phyloP scores from a whole-genome alignment of 2,888 invertebrate genomes.

The Heliconius ismenius region DNA sequence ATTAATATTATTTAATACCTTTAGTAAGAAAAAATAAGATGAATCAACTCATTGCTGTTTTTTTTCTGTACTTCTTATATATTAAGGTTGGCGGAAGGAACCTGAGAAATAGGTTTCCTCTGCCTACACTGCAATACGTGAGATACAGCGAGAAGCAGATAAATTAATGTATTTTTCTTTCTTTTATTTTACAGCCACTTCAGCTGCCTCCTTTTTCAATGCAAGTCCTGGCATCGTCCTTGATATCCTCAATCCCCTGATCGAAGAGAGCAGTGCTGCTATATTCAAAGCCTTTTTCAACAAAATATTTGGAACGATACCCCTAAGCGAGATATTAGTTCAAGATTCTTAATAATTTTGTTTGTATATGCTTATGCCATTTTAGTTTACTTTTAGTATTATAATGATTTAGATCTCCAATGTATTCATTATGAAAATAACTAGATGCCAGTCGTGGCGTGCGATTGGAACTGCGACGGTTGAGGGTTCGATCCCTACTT shows the following conservation, averaged over 20 bases:
- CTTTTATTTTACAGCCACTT: conserved; percentile 76
- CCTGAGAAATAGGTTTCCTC: too few relatives aligned
- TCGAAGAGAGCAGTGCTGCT: conserved; percentile 84
- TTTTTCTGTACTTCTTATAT: too few relatives aligned
- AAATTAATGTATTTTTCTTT: neutral
- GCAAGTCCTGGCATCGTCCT: conserved; percentile 84
- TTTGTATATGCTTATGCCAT: neutral
- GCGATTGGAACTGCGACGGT: too few relatives aligned
- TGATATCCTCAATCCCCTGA: conserved; percentile 86
- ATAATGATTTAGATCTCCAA: conserved; percentile 5
- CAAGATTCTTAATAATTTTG: conserved; percentile 50
- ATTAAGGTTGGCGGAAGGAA: too few relatives aligned
- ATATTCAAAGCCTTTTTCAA: conserved; percentile 83
- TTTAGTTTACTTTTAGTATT: conserved; percentile 11
- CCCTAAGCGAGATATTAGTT: conserved; percentile 81
- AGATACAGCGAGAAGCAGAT: too few relatives aligned
- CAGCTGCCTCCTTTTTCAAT: conserved; percentile 87
- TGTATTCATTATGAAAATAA: neutral
- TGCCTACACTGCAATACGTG: too few relatives aligned
- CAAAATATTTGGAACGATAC: conserved; percentile 82
- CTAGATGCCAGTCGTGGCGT: neutral
- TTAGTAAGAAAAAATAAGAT: neutral
- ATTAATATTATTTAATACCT: neutral
- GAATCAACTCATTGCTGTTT: too few relatives aligned
- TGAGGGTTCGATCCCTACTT: too few relatives aligned